These are phyloP conservation scores for Drosophila sordidula DNA, from an alignment of 2,888 invertebrate genomes.

Conservation along the genomic window DNA sequence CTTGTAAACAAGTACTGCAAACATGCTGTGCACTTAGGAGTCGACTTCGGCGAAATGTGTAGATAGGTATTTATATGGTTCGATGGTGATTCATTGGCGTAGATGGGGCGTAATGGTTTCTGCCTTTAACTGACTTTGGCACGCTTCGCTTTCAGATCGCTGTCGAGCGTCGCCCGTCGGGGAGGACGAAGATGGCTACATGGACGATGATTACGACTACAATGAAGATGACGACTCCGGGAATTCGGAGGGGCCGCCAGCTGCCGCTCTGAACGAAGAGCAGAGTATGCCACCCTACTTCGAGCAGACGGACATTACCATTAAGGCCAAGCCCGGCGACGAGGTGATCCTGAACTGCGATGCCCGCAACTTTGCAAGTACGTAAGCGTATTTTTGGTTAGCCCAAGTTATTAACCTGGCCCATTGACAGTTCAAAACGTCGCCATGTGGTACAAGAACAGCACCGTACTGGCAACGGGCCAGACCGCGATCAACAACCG, in stretches of 20 bases:
- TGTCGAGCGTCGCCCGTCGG: constrained; percentile 48
- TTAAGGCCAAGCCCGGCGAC: constrained; percentile 72
- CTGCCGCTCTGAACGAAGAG: not conserved
- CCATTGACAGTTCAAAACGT: constrained; percentile 70
- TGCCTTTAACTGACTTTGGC: not conserved
- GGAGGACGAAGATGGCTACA: constrained; percentile 32
- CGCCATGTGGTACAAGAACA: constrained; percentile 81
- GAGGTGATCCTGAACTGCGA: constrained; percentile 80
- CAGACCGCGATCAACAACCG: constrained; percentile 62
- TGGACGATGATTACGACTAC: constrained; percentile 72
- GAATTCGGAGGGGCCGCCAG: constrained; percentile 17
- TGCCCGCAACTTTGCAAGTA: constrained; percentile 79
- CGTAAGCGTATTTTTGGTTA: constrained; percentile 15
- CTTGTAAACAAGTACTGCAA: constrained; percentile 47
- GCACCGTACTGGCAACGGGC: constrained; percentile 68
- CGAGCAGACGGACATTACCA: constrained; percentile 55
- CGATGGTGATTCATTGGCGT: constrained; percentile 29
- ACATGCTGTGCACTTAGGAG: constrained; percentile 33
- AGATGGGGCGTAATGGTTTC: constrained; percentile 1
- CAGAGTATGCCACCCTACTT: constrained; percentile 69
- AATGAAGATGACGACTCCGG: constrained; percentile 36
- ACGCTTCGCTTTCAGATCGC: constrained; percentile 28
- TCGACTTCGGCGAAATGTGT: not conserved
- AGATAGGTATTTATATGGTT: constrained; percentile 11
- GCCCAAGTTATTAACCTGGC: not conserved